Evolutionary conservation across 2,797 vertebrate species (phyloP).

Genomic region (Oryzias sinensis): DNA sequence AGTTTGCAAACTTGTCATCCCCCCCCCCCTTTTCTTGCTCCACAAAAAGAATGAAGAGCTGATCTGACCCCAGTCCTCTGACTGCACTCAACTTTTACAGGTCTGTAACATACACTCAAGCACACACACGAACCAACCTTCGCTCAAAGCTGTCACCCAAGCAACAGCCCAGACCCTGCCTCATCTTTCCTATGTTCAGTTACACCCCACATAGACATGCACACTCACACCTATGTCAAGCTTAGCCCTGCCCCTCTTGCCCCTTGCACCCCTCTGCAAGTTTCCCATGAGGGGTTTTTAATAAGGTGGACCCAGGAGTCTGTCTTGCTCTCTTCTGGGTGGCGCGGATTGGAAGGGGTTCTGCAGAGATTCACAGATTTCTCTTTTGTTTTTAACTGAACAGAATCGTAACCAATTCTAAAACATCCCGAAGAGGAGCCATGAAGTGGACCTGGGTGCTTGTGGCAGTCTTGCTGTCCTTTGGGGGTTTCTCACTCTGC

Average conservation of each 20-base stretch:
- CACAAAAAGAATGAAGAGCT: slow-evolving; percentile 12
- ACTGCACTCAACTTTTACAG: slow-evolving; percentile 49
- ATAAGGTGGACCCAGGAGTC: slow-evolving; percentile 75
- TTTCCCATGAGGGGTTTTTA: slow-evolving; percentile 73
- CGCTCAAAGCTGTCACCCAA: slow-evolving; percentile 47
- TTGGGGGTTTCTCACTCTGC: slow-evolving; percentile 58
- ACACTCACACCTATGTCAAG: slow-evolving; percentile 62
- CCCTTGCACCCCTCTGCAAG: slow-evolving; percentile 60
- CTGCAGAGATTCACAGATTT: slow-evolving; percentile 50
- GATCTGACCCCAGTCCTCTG: slow-evolving; percentile 21
- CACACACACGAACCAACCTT: slow-evolving; percentile 9
- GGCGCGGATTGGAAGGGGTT: slow-evolving; percentile 74
- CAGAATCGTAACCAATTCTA: slow-evolving; percentile 38
- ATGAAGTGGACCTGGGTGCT: slow-evolving; percentile 81
- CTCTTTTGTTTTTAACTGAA: slow-evolving; percentile 27
- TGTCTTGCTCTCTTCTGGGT: slow-evolving; percentile 81
- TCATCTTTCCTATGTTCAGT: slow-evolving; percentile 44
- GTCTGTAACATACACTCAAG: slow-evolving; percentile 36
- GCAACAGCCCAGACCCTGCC: slow-evolving; percentile 45
- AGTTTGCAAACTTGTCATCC: slow-evolving; percentile 3
- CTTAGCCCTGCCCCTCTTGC: slow-evolving; percentile 73
- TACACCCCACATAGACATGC: slow-evolving; percentile 51
- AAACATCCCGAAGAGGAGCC: slow-evolving; percentile 54
- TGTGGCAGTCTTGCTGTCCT: slow-evolving; percentile 75
- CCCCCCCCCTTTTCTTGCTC: slow-evolving; percentile 19